These are phyloP conservation scores for Canis aureus DNA, from an alignment of 2,113 vertebrate genomes.

Conservation along the genomic window DNA sequence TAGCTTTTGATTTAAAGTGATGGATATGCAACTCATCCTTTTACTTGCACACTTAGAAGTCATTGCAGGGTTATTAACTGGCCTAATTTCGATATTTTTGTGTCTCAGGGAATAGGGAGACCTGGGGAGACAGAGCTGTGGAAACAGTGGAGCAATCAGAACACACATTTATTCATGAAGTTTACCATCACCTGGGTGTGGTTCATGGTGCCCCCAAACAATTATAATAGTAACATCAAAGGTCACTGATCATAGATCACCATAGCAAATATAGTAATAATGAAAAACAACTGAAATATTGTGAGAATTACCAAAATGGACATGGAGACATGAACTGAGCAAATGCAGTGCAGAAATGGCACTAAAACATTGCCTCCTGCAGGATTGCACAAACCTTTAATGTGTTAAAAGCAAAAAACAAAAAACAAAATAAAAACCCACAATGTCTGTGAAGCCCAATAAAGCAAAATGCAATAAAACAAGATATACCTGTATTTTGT, in stretches of 20 bases:
- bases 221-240: not conserved
- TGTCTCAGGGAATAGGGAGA: not conserved
- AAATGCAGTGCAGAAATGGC: not conserved
- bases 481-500: not conserved
- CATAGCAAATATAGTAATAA: not conserved
- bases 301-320: not conserved
- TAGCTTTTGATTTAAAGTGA: not conserved
- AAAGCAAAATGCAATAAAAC: not conserved
- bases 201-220: not conserved
- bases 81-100: not conserved
- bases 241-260: not conserved
- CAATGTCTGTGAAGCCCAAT: not conserved
- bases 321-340: not conserved
- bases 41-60: not conserved
- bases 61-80: not conserved
- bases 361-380: not conserved
- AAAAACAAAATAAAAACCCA: not conserved
- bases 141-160: not conserved
- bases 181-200: not conserved
- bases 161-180: not conserved
- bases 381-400: not conserved
- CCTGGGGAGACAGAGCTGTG: not conserved
- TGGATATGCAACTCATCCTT: not conserved
- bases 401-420: not conserved
- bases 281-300: not conserved